Evolutionary conservation across 1,140 invertebrate genomes (phyloP).

Genomic region (Pemphigus obesinymphae): DNA sequence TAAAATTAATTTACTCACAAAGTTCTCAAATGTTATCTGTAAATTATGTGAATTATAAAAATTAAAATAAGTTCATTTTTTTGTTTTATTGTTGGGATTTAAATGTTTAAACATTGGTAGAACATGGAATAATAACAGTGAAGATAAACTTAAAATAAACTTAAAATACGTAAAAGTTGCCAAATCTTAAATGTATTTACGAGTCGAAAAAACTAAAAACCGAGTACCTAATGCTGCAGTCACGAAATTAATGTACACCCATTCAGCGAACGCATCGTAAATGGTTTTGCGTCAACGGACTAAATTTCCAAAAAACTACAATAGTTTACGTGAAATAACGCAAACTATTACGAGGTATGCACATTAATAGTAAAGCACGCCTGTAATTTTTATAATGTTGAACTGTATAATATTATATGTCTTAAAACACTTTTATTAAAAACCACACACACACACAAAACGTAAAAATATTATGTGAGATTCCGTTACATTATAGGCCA

Average conservation of each 20-base stretch:
- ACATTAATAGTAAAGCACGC: not conserved
- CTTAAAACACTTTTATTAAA: not conserved
- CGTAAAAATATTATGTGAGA: not conserved
- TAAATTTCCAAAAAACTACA: not conserved
- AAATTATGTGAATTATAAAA: too few species aligned
- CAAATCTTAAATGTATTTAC: not conserved
- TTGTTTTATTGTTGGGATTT: too few species aligned
- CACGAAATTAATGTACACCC: not conserved
- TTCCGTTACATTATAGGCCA: not conserved
- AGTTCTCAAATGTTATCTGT: too few species aligned
- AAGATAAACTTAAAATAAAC: not conserved
- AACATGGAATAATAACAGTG: not conserved
- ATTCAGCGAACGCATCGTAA: not conserved
- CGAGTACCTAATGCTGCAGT: not conserved
- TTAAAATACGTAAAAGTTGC: not conserved
- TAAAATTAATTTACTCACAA: too few species aligned
- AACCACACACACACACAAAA: not conserved
- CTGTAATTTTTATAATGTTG: not conserved
- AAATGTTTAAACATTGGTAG: too few species aligned
- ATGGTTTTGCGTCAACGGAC: not conserved
- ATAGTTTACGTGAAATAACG: not conserved
- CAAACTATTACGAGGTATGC: not conserved
- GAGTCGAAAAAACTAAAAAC: not conserved
- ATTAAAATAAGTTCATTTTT: too few species aligned
- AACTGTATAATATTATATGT: not conserved